phyloP scores from a whole-genome alignment of 2,888 invertebrate genomes.

The Noctuana brunneofusca region DNA sequence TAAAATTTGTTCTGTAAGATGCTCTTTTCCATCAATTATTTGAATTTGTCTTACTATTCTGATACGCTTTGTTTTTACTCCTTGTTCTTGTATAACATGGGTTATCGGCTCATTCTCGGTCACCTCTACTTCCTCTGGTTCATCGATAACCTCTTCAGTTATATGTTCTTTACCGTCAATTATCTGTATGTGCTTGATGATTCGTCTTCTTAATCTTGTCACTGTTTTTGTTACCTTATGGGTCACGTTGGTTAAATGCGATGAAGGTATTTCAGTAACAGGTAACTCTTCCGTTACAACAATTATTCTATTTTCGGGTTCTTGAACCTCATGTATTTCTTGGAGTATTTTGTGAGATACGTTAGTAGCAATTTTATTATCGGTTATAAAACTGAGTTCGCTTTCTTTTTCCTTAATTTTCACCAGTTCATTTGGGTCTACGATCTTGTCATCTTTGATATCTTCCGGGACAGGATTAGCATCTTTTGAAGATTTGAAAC shows the following conservation, averaged over 20 bases:
- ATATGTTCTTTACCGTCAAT: constrained; percentile 92
- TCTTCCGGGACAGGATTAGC: background rate
- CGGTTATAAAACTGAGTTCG: background rate
- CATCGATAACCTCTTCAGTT: constrained; percentile 92
- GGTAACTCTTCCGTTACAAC: constrained; percentile 46
- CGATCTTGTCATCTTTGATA: background rate
- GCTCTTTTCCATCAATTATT: constrained; percentile 45
- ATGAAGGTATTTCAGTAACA: constrained; percentile 71
- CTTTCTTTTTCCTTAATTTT: background rate
- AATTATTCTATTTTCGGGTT: constrained; percentile 22
- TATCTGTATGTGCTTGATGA: constrained; percentile 89
- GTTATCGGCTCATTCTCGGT: constrained; percentile 43
- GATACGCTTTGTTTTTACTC: constrained; percentile 59
- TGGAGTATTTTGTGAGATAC: background rate
- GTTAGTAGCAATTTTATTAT: background rate
- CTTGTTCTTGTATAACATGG: constrained; percentile 49
- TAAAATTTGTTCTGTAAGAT: constrained; percentile 41
- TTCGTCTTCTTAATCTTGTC: constrained; percentile 82
- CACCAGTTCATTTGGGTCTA: background rate
- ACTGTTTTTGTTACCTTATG: constrained; percentile 86
- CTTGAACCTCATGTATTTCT: background rate
- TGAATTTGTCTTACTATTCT: constrained; percentile 83
- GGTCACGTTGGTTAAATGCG: constrained; percentile 64
- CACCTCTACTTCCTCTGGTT: constrained; percentile 90
- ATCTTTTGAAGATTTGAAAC: background rate